These are phyloP conservation scores for Rallus crepitans DNA, from an alignment of 2,797 vertebrate species.

Conservation along the genomic window DNA sequence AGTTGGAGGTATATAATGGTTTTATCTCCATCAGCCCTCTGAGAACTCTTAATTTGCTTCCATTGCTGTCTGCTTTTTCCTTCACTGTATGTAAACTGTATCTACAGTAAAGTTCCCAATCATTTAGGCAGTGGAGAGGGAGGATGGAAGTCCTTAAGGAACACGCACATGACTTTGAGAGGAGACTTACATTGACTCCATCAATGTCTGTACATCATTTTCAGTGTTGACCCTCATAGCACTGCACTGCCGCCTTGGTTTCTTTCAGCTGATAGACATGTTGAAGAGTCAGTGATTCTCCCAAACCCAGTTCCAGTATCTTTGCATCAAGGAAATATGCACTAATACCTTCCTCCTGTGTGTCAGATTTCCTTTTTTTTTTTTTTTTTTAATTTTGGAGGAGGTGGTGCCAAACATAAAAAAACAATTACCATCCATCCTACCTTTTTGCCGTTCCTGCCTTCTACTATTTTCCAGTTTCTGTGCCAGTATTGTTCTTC, in stretches of 20 bases:
- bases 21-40: neutral
- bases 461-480: neutral
- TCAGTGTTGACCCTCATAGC: neutral
- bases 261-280: neutral
- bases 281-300: neutral
- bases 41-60: neutral
- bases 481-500: neutral
- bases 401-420: neutral
- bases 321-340: neutral
- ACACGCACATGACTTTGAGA: neutral
- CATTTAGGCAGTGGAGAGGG: neutral
- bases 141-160: neutral
- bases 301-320: neutral
- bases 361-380: neutral
- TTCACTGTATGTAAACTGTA: neutral
- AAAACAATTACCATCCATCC: neutral
- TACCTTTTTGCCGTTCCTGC: neutral
- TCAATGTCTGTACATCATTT: neutral
- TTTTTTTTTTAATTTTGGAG: neutral
- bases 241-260: neutral
- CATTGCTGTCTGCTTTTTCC: neutral
- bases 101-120: neutral
- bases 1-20: neutral
- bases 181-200: neutral
- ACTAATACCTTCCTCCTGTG: neutral